Conservation (phyloP, 2,797 vertebrate species). For the Periparus ater region DNA sequence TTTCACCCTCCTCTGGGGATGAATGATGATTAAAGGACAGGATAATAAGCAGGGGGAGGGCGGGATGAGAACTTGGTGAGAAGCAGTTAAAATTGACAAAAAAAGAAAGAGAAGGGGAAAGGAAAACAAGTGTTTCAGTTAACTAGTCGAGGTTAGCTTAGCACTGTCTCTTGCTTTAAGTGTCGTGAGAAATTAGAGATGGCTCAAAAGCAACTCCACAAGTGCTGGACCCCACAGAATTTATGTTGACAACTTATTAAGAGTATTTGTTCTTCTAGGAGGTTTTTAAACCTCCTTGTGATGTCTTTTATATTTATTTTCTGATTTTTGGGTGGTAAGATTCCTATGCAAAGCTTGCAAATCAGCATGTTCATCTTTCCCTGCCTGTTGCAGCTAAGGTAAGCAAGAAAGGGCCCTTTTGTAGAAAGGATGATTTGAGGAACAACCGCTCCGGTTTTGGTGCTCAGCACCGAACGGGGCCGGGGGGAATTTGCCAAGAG, state of each 20-base stretch:
- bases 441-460: neutral
- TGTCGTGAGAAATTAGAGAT: neutral
- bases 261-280: slow-evolving; percentile 9
- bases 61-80: neutral
- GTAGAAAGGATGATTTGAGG: neutral
- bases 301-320: slow-evolving; percentile 1
- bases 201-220: slow-evolving; percentile 26
- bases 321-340: neutral
- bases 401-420: neutral
- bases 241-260: neutral
- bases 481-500: neutral
- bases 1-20: slow-evolving; percentile 9
- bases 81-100: neutral
- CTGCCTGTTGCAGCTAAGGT: neutral
- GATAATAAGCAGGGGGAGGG: slow-evolving; percentile 11
- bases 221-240: slow-evolving; percentile 5
- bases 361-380: neutral
- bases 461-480: neutral
- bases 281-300: neutral
- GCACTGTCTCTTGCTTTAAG: neutral
- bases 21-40: slow-evolving; percentile 44
- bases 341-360: neutral
- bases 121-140: neutral
- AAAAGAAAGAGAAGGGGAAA: neutral
- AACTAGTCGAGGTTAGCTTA: slow-evolving; percentile 11